Evolutionary conservation across 2,888 invertebrate species (phyloP).

Genomic region (Philereme transversata): DNA sequence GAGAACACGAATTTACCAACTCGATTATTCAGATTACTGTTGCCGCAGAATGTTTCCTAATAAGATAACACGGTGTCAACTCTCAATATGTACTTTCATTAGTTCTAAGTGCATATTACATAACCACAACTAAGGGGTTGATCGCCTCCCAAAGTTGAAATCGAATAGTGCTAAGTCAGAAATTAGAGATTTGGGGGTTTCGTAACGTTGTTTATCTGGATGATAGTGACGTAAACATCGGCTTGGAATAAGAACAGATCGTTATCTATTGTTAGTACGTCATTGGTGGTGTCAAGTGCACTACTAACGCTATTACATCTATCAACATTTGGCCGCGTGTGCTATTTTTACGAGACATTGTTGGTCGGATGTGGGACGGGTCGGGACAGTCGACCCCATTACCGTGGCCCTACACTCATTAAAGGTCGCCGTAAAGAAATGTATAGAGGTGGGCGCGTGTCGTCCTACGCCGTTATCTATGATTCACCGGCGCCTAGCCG

Average conservation of each 20-base stretch:
- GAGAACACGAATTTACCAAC: constrained; percentile 17
- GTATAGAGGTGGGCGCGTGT: constrained; percentile 73
- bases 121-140: too few species aligned
- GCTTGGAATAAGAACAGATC: neutral
- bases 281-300: constrained; percentile 12
- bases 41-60: neutral
- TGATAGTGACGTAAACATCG: too few species aligned
- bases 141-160: too few species aligned
- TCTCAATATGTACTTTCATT: too few species aligned
- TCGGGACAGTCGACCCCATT: constrained; percentile 62
- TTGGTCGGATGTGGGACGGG: constrained; percentile 50
- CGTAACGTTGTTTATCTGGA: too few species aligned
- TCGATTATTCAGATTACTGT: constrained; percentile 2
- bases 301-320: constrained; percentile 11
- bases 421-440: constrained; percentile 77
- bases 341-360: constrained; percentile 60
- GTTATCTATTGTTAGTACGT: neutral
- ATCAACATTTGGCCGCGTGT: constrained; percentile 37
- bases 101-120: too few species aligned
- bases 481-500: constrained; percentile 81
- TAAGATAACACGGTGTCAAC: too few species aligned
- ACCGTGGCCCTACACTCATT: constrained; percentile 67
- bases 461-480: constrained; percentile 73
- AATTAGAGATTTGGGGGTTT: too few species aligned
- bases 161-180: too few species aligned